These are phyloP conservation scores for Pandemis corylana DNA, from an alignment of 2,888 invertebrate species.

Conservation along the genomic window DNA sequence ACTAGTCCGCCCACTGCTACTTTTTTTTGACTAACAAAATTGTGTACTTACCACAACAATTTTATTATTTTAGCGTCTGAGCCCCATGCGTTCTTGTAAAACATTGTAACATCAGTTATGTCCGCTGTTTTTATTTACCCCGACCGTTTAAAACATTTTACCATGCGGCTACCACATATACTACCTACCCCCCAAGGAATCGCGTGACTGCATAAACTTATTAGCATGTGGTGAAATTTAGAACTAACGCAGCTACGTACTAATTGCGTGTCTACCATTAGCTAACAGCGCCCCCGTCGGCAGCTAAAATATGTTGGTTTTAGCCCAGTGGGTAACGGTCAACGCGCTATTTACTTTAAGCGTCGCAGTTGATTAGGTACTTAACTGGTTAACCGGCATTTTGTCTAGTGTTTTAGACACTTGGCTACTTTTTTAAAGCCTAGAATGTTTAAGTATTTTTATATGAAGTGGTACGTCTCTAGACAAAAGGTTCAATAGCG, in stretches of 20 bases:
- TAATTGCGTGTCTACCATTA: background rate
- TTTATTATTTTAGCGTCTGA: constrained; percentile 1
- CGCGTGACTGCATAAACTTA: constrained; percentile 25
- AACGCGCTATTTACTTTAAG: background rate
- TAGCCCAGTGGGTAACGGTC: background rate
- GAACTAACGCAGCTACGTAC: background rate
- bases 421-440: background rate
- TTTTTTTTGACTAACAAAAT: background rate
- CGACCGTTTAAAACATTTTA: constrained; percentile 4
- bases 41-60: background rate
- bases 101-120: background rate
- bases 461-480: no score
- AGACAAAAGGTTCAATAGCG: no score
- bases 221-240: background rate
- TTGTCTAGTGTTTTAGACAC: background rate
- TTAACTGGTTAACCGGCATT: background rate
- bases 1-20: background rate
- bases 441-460: no score
- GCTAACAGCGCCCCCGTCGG: background rate
- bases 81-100: constrained; percentile 10
- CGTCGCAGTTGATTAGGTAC: background rate
- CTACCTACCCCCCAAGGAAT: constrained; percentile 28
- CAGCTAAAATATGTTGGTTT: background rate
- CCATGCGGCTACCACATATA: background rate
- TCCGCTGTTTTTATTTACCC: constrained; percentile 3